Evolutionary conservation across 2,888 invertebrate genomes (phyloP).

Genomic region (Parapristionchus giblindavisi): DNA sequence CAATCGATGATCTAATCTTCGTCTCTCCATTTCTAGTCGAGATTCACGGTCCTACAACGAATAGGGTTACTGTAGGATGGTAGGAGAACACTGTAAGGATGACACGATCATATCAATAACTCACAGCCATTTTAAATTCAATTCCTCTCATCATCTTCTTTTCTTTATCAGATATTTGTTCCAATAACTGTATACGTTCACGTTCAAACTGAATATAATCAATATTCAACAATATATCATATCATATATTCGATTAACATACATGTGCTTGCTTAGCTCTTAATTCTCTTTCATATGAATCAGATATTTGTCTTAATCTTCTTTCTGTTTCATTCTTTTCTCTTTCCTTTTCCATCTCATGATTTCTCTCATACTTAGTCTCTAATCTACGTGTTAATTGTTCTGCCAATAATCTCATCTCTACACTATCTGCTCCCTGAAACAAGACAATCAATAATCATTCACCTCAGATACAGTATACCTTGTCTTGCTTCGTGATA

Average conservation of each 20-base stretch:
- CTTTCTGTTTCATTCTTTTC: conserved; percentile 45
- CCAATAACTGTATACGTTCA: conserved; percentile 41
- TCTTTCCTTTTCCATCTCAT: conserved; percentile 38
- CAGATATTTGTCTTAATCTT: conserved; percentile 41
- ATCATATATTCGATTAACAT: not conserved
- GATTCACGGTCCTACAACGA: conserved; percentile 36
- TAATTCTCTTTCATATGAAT: conserved; percentile 24
- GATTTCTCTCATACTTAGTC: conserved; percentile 45
- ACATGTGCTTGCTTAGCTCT: conserved; percentile 21
- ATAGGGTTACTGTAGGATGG: not conserved
- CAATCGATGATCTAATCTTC: conserved; percentile 42
- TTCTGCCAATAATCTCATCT: conserved; percentile 46
- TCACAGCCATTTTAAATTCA: conserved; percentile 42
- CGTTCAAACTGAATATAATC: conserved; percentile 41
- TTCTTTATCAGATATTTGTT: conserved; percentile 43
- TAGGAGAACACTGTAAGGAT: not conserved
- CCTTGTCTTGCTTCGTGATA: not conserved
- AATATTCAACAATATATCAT: not conserved
- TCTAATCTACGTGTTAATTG: conserved; percentile 44
- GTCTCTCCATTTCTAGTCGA: conserved; percentile 33
- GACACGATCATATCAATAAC: not conserved
- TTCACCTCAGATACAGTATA: not conserved
- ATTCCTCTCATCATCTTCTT: conserved; percentile 41
- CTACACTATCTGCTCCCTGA: conserved; percentile 7
- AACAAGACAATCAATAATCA: not conserved